phyloP scores from a whole-genome alignment of 2,888 invertebrate genomes.

The Branchipolynoe longqiensis region DNA sequence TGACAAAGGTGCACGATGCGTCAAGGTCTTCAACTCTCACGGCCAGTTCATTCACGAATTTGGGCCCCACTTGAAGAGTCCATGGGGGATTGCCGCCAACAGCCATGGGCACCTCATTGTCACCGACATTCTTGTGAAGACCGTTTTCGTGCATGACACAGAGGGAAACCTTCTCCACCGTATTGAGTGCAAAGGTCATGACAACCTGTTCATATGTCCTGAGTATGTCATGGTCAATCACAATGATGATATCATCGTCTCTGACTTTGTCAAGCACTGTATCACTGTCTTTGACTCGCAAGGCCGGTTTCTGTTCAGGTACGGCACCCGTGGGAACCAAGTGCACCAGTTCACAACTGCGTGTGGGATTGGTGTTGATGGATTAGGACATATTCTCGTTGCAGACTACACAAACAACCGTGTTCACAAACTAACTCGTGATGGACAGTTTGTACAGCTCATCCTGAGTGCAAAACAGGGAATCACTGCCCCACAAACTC shows the following conservation, averaged over 20 bases:
- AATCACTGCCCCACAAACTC: conserved; percentile 59
- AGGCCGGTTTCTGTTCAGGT: conserved; percentile 71
- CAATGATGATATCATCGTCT: conserved; percentile 76
- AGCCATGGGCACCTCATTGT: conserved; percentile 74
- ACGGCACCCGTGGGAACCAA: conserved; percentile 74
- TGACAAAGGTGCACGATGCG: conserved; percentile 73
- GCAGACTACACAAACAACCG: conserved; percentile 64
- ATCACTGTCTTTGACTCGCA: conserved; percentile 73
- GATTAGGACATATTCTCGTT: conserved; percentile 61
- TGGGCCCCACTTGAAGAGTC: conserved; percentile 74
- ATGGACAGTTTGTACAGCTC: conserved; percentile 61
- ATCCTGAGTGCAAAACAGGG: conserved; percentile 46
- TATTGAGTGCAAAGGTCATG: conserved; percentile 70
- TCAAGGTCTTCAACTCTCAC: conserved; percentile 72
- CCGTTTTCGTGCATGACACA: conserved; percentile 74
- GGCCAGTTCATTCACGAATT: conserved; percentile 72
- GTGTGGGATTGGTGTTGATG: conserved; percentile 76
- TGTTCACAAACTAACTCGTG: conserved; percentile 52
- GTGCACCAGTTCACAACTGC: conserved; percentile 75
- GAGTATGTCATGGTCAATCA: conserved; percentile 75
- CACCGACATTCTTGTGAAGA: conserved; percentile 74
- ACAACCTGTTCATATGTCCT: conserved; percentile 74
- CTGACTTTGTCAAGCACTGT: conserved; percentile 78
- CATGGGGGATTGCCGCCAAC: conserved; percentile 76
- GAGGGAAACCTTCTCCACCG: conserved; percentile 70